Evolutionary conservation across 2,797 vertebrate species (phyloP), one percentile per base, ranked within the genome.

Genomic region (Philypnodon macrostomus): DNA sequence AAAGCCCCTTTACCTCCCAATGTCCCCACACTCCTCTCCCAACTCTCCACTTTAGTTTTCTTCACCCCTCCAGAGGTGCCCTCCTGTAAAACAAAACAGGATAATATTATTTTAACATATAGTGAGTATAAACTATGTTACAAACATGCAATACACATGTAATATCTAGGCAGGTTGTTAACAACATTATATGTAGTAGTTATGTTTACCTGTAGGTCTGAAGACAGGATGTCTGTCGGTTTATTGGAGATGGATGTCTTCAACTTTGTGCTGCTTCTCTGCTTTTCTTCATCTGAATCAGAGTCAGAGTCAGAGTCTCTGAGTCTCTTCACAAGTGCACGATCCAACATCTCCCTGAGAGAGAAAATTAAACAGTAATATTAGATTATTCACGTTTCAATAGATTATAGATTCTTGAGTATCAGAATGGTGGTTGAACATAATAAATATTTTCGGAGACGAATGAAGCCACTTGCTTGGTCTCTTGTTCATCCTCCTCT

Each of bases 401-500:
- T n/a, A n/a, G n/a, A n/a, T n/a, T n/a, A n/a, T n/a, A n/a, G n/a
- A n/a, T 32, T 32, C 11, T 32, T 36, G 2, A 36, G 7, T 19
- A 5, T 10, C 10, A 19, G 16, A 15, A 36, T 18, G 2, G 5
- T 31, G 9, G 1, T 4, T 2, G 11, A 7, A 35, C 5, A 15
- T 34, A 5, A 34, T 7, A 17, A 12, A 36, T 8, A 5, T 18
- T 35, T 35, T 4, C 38, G 2, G n/a, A 2, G 5, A 18, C 1
- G 39, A 3, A 38, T 13, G 7, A 18, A 3, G 13, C 9, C 6
- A 67, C 92, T 88, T 72, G 96, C 95, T 90, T 93, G 1, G 90
- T 91, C 78, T 98, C 95, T 3, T 73, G 73, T 52, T 98, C 94
- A 0, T 98, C 96, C 45, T 98, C 95, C 44, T 96, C 94, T 59